These are phyloP conservation scores for Trissolcus brochymenae DNA, from an alignment of 2,888 invertebrate genomes.

Conservation along the genomic window DNA sequence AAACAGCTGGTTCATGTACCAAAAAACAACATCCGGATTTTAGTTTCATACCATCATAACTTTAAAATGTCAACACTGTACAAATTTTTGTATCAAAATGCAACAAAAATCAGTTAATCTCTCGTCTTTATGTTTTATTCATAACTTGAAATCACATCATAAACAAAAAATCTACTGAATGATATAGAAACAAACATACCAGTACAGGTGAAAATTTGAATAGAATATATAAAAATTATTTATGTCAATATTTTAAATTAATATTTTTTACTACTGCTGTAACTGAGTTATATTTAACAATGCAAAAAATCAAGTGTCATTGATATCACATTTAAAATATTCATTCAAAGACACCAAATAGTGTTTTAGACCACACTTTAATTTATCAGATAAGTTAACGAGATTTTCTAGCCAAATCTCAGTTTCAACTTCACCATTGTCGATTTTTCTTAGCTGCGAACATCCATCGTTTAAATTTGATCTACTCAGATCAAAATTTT, in stretches of 20 bases:
- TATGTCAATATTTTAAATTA: too few species aligned
- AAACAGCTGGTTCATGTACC: background rate
- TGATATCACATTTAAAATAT: background rate
- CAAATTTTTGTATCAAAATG: conserved; percentile 9
- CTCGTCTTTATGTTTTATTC: background rate
- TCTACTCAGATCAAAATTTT: background rate
- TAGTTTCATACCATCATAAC: background rate
- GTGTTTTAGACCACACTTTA: background rate
- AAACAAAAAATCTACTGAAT: too few species aligned
- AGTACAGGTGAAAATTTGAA: too few species aligned
- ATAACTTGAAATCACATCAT: too few species aligned
- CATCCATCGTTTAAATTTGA: background rate
- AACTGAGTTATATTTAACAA: too few species aligned
- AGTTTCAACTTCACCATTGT: background rate
- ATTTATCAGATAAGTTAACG: background rate
- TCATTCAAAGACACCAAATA: background rate
- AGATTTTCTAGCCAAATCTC: background rate
- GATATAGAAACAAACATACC: too few species aligned
- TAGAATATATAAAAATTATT: too few species aligned
- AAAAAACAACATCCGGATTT: background rate
- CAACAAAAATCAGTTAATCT: conserved; percentile 1
- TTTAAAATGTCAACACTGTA: conserved; percentile 6
- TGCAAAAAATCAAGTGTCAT: too few species aligned
- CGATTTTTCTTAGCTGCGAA: background rate
- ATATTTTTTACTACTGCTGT: too few species aligned